These are phyloP conservation scores for Meriones unguiculatus DNA, from an alignment of 2,113 vertebrate genomes.

Conservation along the genomic window DNA sequence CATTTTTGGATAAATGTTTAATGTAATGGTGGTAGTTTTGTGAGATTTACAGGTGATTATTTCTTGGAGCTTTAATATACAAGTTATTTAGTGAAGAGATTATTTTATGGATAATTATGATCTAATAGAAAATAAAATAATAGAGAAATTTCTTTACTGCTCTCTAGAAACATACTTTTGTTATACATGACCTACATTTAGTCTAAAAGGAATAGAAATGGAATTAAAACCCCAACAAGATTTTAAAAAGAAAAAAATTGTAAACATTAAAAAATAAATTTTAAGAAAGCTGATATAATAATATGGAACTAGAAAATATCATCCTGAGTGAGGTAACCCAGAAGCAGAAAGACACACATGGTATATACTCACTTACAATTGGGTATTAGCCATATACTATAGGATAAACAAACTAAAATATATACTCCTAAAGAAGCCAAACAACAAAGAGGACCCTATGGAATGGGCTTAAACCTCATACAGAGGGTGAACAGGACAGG, in stretches of 20 bases:
- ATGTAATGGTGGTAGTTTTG: not conserved
- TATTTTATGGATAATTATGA: not conserved
- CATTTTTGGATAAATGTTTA: conserved; percentile 18
- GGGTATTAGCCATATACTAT: too few species aligned
- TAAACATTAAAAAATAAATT: not conserved
- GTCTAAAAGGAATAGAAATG: not conserved
- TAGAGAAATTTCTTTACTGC: not conserved
- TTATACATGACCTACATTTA: not conserved
- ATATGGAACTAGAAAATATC: not conserved
- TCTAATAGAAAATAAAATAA: not conserved
- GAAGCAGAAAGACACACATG: too few species aligned
- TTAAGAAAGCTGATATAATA: not conserved
- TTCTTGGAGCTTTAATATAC: not conserved
- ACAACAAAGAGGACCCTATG: too few species aligned
- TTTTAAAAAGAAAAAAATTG: not conserved
- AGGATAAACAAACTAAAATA: too few species aligned
- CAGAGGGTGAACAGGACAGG: too few species aligned
- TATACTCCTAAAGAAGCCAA: too few species aligned
- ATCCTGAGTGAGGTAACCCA: too few species aligned
- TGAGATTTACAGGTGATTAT: not conserved
- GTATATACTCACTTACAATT: too few species aligned
- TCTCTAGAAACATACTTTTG: not conserved
- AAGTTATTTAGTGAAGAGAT: not conserved
- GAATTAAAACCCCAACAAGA: not conserved
- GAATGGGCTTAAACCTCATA: too few species aligned